Conservation (phyloP, 2,888 invertebrate genomes). For the Polyommatus iphigenia region DNA sequence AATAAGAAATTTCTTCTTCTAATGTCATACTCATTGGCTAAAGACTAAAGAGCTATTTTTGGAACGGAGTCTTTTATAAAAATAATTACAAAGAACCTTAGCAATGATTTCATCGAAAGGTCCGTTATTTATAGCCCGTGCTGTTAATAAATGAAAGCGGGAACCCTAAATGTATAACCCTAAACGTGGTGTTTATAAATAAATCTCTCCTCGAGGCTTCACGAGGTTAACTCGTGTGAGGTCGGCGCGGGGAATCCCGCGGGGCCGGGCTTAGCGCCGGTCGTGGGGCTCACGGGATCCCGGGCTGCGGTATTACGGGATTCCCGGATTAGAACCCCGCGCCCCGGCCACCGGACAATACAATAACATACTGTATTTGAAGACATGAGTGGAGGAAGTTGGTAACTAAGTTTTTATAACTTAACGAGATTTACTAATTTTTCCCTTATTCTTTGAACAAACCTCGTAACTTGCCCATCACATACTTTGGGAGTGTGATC, state of each 20-base stretch:
- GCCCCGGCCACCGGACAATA: not conserved
- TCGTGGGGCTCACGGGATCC: constrained; percentile 1
- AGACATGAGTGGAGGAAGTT: no score
- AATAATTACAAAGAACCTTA: not conserved
- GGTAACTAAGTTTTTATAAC: no score
- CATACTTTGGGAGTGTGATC: no score
- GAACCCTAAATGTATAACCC: not conserved
- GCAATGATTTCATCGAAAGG: not conserved
- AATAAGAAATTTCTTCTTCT: no score
- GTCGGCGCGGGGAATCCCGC: not conserved
- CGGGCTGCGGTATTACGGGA: not conserved
- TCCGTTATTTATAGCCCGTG: not conserved
- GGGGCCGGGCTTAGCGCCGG: constrained; percentile 8
- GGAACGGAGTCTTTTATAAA: not conserved
- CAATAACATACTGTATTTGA: constrained; percentile 22
- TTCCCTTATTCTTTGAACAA: no score
- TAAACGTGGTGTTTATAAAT: not conserved
- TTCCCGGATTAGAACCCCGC: constrained; percentile 3
- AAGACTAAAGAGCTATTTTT: not conserved
- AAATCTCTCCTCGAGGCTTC: not conserved
- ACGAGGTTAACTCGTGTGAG: not conserved
- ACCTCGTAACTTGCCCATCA: no score
- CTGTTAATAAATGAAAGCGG: not conserved
- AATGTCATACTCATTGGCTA: not conserved
- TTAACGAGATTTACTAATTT: no score